phyloP scores from a whole-genome alignment of 2,113 vertebrate genomes.

The Microtus montanus region DNA sequence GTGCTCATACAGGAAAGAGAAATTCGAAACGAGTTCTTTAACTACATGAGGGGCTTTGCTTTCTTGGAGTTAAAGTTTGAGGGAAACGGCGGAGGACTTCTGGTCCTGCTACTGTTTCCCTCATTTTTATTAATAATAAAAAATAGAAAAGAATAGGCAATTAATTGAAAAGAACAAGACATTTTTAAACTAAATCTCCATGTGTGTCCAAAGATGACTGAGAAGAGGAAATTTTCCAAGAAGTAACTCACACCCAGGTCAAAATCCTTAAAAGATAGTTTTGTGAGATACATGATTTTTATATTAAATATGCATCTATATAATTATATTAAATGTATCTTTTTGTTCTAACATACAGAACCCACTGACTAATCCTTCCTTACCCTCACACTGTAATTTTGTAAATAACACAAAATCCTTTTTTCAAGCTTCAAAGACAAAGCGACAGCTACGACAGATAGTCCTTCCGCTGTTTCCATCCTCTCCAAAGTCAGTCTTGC shows the following conservation, averaged over 20 bases:
- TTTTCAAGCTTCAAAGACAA: slow-evolving; percentile 2
- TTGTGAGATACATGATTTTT: background rate
- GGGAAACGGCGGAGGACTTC: slow-evolving; percentile 44
- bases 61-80: slow-evolving; percentile 36
- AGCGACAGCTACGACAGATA: background rate
- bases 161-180: slow-evolving; percentile 7
- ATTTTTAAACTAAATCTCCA: slow-evolving; percentile 31
- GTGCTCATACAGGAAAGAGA: slow-evolving; percentile 41
- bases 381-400: slow-evolving; percentile 19
- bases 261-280: background rate
- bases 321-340: background rate
- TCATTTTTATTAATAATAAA: slow-evolving; percentile 19
- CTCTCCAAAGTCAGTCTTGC: background rate
- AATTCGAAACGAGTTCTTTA: slow-evolving; percentile 8
- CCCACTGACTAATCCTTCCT: background rate
- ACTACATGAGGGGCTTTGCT: background rate
- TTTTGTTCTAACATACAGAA: background rate
- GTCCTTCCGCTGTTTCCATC: background rate
- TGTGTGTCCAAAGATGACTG: background rate
- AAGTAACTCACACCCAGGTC: background rate
- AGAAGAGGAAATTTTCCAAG: background rate
- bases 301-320: too few species aligned
- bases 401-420: background rate
- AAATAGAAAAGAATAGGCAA: background rate
- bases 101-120: background rate